These are phyloP conservation scores for Typhlichthys eigenmanni DNA, from an alignment of 2,797 vertebrate species.

Conservation along the genomic window DNA sequence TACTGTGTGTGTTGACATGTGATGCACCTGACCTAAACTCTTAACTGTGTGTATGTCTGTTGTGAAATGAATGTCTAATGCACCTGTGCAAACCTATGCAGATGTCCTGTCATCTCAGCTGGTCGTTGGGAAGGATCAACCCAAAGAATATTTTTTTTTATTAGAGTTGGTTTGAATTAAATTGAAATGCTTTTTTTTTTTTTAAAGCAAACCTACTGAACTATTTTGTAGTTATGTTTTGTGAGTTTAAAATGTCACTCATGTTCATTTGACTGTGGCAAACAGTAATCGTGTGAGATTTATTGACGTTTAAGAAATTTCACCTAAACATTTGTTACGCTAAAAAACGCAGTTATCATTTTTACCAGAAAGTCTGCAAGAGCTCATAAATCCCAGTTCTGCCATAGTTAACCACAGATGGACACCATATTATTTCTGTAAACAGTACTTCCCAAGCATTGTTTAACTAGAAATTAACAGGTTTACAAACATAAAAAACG, in stretches of 20 bases:
- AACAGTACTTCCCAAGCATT: slow-evolving; percentile 3
- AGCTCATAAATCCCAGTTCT: slow-evolving; percentile 11
- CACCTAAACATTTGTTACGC: slow-evolving; percentile 2
- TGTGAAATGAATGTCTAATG: slow-evolving; percentile 39
- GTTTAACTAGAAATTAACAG: no score
- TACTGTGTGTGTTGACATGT: slow-evolving; percentile 7
- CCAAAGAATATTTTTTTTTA: slow-evolving; percentile 81
- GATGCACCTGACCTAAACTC: slow-evolving; percentile 24
- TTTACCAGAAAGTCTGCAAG: background rate
- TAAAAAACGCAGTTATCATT: background rate
- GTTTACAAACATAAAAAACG: no score
- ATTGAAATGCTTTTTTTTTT: slow-evolving; percentile 66
- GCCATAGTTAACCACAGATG: slow-evolving; percentile 11
- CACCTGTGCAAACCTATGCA: slow-evolving; percentile 80
- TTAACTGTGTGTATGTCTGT: slow-evolving; percentile 31
- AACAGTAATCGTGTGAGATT: slow-evolving; percentile 5
- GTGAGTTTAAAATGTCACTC: background rate
- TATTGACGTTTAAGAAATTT: background rate
- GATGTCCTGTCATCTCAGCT: slow-evolving; percentile 70
- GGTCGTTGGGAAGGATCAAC: slow-evolving; percentile 75
- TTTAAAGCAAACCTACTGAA: slow-evolving; percentile 66
- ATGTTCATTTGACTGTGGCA: slow-evolving; percentile 2
- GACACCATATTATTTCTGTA: slow-evolving; percentile 1
- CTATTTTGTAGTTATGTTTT: slow-evolving; percentile 45
- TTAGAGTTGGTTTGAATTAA: slow-evolving; percentile 68